Percentiles rank a stretch among this genome's conserved stretches.
Evolutionary conservation across 2,888 invertebrate species (phyloP).

Genomic region (Idaea straminata): DNA sequence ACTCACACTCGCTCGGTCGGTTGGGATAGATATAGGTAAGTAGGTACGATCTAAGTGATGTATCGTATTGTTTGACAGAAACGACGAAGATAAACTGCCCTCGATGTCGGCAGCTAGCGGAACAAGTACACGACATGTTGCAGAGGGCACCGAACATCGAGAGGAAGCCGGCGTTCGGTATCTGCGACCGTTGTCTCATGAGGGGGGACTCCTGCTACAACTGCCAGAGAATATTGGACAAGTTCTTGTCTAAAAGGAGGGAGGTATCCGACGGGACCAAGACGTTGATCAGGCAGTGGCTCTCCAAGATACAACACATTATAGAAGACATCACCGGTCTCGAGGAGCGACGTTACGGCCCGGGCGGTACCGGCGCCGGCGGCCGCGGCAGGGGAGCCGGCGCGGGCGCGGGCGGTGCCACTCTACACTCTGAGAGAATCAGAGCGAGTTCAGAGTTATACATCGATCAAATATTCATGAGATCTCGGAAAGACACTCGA

Average conservation of each 20-base stretch:
- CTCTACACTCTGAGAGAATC: background rate
- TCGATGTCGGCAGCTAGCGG: background rate
- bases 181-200: background rate
- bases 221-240: background rate
- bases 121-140: background rate
- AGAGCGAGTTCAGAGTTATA: background rate
- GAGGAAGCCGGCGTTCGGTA: conserved; percentile 68
- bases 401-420: no score
- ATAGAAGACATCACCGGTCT: no score
- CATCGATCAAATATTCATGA: background rate
- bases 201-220: background rate
- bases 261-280: background rate
- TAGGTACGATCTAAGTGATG: background rate
- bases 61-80: background rate
- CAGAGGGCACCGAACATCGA: conserved; percentile 85
- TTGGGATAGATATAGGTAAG: no score
- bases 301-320: background rate
- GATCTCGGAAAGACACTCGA: background rate
- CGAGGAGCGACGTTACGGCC: no score
- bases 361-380: no score
- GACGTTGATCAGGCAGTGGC: background rate
- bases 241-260: background rate
- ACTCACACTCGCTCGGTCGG: no score
- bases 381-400: no score
- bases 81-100: background rate